phyloP scores from a whole-genome alignment of 2,113 vertebrate genomes.

The Laterallus jamaicensis region DNA sequence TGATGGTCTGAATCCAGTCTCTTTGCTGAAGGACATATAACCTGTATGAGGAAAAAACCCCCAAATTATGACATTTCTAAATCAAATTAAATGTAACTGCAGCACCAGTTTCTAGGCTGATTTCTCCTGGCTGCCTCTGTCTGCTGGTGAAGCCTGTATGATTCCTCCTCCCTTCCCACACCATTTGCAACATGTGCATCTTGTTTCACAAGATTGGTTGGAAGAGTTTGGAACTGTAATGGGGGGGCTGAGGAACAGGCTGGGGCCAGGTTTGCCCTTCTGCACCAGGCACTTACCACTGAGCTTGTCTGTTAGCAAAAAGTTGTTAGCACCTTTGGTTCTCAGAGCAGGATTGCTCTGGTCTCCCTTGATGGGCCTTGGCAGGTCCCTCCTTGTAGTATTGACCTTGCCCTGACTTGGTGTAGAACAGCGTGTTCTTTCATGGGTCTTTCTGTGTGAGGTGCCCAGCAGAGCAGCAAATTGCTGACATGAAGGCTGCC shows the following conservation, averaged over 20 bases:
- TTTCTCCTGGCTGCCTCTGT: not conserved
- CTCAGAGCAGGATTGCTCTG: not conserved
- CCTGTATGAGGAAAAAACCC: not conserved
- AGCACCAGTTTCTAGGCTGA: not conserved
- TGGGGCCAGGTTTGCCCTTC: not conserved
- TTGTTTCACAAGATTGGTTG: not conserved
- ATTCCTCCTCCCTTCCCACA: not conserved
- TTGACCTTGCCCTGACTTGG: not conserved
- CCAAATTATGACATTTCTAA: not conserved
- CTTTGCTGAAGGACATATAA: not conserved
- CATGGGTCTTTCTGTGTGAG: rapidly evolving
- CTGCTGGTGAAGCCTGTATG: not conserved
- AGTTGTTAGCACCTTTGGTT: not conserved
- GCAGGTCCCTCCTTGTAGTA: not conserved
- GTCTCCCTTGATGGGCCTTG: not conserved
- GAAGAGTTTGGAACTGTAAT: not conserved
- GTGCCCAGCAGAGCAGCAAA: not conserved
- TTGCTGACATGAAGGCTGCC: not conserved
- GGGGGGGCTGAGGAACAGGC: not conserved
- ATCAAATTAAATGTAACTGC: not conserved
- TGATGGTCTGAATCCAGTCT: not conserved
- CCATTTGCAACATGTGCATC: rapidly evolving
- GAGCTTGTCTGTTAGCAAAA: not conserved
- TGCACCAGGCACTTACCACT: not conserved
- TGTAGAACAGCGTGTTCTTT: not conserved